Base-by-base conservation (phyloP, 2,888 invertebrate genomes). In the Nomada ruficornis region DNA sequence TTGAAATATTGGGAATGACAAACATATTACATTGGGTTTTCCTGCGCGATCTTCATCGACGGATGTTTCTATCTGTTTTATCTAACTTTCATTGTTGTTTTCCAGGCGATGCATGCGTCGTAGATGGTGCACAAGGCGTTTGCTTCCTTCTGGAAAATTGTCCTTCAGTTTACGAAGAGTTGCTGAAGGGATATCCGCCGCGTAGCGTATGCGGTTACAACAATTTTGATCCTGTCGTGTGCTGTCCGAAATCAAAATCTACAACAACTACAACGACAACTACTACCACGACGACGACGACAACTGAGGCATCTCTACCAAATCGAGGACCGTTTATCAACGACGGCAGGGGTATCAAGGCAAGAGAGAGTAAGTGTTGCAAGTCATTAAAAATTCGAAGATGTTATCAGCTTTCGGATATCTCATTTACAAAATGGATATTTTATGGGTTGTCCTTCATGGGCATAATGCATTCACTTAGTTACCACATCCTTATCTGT, bases 171-270 rank as follows among this genome's bases (percentile, higher is more conserved):
- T 89, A 90, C 69, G 42, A 89, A 0, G 75, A 87, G 1, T 71
- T 93, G 2, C 50, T 91, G 3, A 65, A 85, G n/a, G 93, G 93
- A 3, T 75, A 77, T 0, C 36, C 67, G 4, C 91, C 92, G 2
- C 69, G 74, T 0, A 63, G 11, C 0, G 11, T 86, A 0, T 93
- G 93, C 42, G 88, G 89, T 10, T 92, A 77, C 67, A 3, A 15
- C 2, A 60, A 76, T 47, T 80, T 68, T 2, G 83, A 88, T 0
- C 91, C 91, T 7, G 72, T 93, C 0, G 86, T 93, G 0, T 93
- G 93, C 64, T 93, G 93, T 78, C 92, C 93, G 4, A 15, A 2
- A 1, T 0, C 67, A 36, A 15, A 55, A 47, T 13, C 62, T 2
- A 2, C 69, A 0, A 13, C 36, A 0, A 36, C 57, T 15, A 23